Base-by-base conservation (phyloP, 2,797 vertebrate genomes). In the Coccyzus lansbergi region DNA sequence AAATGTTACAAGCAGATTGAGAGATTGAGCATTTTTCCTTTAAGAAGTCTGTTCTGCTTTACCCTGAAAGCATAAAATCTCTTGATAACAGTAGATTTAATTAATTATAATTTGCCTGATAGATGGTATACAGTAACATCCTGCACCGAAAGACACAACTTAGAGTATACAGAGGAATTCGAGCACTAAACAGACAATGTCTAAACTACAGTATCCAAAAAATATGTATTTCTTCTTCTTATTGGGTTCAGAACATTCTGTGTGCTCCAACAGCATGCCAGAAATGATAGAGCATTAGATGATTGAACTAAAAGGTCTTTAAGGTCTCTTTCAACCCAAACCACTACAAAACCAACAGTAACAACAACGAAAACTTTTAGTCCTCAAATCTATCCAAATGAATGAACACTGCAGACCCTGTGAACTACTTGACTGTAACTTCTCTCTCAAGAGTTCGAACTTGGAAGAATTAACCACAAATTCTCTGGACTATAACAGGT, bases 401-500 rank as follows among this genome's bases (percentile, higher is more conserved):
- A 6, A 6, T 16, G 10, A 33, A 58, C 19, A 52, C 4, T 6
- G 40, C 1, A 3, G 28, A 48, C 4, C 3, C 3, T 48, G 9
- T 24, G 46, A 81, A 38, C 10, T 25, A 7, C 22, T 38, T 40
- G 34, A 34, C 12, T 51, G 6, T 53, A 58, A 69, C 8, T 69
- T 72, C 4, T 7, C 3, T 88, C 70, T 83, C 9, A 52, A 52
- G 31, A 53, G 4, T 56, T 56, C 67, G 29, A 44, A 69, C 13
- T 28, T 55, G 12, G 11, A 88, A 56, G 11, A 42, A 5, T 4
- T 46, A 53, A 75, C 5, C 29, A 51, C 15, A 64, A 86, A 31
- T 19, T 3, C 14, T 74, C 31, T 55, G 36, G 17, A 20, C 5
- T 29, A 1, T 33, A 46, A 12, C 0, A 0, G 4, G 20, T 44